phyloP scores from a whole-genome alignment of 2,888 invertebrate genomes.

The Elegia similella region DNA sequence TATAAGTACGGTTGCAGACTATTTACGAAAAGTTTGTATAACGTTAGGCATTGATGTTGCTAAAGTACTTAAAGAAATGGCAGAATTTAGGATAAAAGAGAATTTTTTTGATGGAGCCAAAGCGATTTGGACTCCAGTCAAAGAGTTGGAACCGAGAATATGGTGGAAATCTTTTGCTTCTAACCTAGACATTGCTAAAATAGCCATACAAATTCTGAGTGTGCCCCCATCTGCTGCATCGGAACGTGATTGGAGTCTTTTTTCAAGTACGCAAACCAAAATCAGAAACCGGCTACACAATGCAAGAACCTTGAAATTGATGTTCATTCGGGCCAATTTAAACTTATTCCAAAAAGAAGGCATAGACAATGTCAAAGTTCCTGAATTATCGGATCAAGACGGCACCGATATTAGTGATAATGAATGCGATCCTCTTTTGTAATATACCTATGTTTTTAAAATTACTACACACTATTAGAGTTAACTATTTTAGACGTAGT shows the following conservation, averaged over 20 bases:
- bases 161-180: constrained; percentile 19
- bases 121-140: constrained; percentile 15
- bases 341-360: neutral
- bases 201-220: constrained; percentile 20
- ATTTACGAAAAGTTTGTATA: neutral
- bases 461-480: no score
- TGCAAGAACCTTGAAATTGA: neutral
- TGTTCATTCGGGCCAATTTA: neutral
- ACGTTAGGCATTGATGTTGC: neutral
- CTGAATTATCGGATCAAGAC: neutral
- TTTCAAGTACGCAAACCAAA: constrained; percentile 20
- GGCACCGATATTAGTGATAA: neutral
- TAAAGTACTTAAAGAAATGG: constrained; percentile 6
- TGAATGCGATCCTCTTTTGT: neutral
- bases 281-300: constrained; percentile 18
- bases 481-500: no score
- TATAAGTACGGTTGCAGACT: neutral
- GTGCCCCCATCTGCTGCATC: constrained; percentile 20
- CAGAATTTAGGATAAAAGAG: constrained; percentile 9
- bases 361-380: neutral
- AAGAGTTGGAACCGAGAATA: constrained; percentile 14
- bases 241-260: constrained; percentile 21
- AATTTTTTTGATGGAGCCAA: constrained; percentile 13
- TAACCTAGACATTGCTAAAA: neutral
- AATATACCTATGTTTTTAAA: neutral